These are phyloP conservation scores for Melangyna quadrimaculata DNA, from an alignment of 2,888 invertebrate genomes.

Conservation along the genomic window DNA sequence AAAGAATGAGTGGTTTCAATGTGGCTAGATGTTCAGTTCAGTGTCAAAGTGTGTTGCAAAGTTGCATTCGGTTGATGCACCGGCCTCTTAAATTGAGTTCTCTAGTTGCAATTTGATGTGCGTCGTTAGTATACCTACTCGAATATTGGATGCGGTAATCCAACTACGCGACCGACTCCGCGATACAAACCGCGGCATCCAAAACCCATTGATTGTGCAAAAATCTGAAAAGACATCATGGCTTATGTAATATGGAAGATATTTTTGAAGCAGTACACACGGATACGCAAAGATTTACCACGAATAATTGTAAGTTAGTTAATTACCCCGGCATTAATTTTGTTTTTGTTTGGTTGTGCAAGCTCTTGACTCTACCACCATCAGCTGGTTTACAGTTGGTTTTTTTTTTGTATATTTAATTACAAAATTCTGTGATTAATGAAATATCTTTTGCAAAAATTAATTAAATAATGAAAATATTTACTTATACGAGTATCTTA, in stretches of 20 bases:
- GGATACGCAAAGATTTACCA: slow-evolving; percentile 76
- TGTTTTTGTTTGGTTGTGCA: slow-evolving; percentile 30
- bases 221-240: slow-evolving; percentile 73
- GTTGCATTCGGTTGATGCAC: slow-evolving; percentile 14
- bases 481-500: not conserved
- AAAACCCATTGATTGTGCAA: slow-evolving; percentile 30
- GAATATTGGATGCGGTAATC: slow-evolving; percentile 39
- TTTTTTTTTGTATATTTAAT: slow-evolving; percentile 31
- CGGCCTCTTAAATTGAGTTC: slow-evolving; percentile 22
- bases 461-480: slow-evolving; percentile 49
- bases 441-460: slow-evolving; percentile 56
- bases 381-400: slow-evolving; percentile 37
- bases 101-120: slow-evolving; percentile 30
- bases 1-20: slow-evolving; percentile 34
- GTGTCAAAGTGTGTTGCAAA: slow-evolving; percentile 43
- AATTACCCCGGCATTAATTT: slow-evolving; percentile 40
- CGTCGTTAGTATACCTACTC: not conserved
- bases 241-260: slow-evolving; percentile 80
- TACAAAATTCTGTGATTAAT: slow-evolving; percentile 51
- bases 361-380: slow-evolving; percentile 20
- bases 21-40: slow-evolving; percentile 39
- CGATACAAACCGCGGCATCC: not conserved
- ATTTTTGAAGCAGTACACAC: slow-evolving; percentile 78
- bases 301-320: slow-evolving; percentile 74
- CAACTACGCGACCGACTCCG: not conserved